Conservation (phyloP, 1,140 invertebrate species). For the Drosophila paulistorum region DNA sequence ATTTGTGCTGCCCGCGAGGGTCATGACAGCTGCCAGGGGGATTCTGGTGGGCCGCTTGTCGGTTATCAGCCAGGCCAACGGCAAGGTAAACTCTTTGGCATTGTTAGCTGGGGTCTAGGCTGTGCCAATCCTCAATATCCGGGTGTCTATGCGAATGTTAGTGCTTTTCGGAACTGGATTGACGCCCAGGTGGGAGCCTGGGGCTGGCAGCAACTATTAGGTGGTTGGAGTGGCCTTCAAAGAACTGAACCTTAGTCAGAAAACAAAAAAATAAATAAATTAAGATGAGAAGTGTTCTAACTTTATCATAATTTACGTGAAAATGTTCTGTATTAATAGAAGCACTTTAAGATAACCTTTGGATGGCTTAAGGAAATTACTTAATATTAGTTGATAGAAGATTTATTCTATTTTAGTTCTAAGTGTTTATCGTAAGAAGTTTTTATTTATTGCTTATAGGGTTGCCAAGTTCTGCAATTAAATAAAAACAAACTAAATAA, state of each 20-base stretch:
- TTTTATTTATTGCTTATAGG: too few species aligned
- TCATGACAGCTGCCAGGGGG: conserved; percentile 73
- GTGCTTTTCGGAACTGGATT: conserved; percentile 69
- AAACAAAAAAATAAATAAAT: background rate
- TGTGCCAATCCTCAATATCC: conserved; percentile 85
- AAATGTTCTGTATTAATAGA: too few species aligned
- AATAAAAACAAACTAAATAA: too few species aligned
- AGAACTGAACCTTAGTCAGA: background rate
- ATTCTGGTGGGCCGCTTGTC: conserved; percentile 75
- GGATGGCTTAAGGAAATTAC: too few species aligned
- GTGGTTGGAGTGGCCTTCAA: conserved; percentile 61
- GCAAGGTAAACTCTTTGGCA: conserved; percentile 83
- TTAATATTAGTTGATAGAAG: too few species aligned
- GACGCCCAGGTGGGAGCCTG: conserved; percentile 63
- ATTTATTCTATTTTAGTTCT: too few species aligned
- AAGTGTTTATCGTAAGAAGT: too few species aligned
- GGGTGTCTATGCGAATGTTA: conserved; percentile 83
- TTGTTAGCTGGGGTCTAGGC: conserved; percentile 83
- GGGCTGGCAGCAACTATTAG: conserved; percentile 57
- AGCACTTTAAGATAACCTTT: too few species aligned
- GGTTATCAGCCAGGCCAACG: conserved; percentile 54
- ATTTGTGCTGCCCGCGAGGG: conserved; percentile 69
- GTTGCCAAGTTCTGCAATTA: too few species aligned
- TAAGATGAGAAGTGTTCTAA: too few species aligned
- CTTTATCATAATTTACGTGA: too few species aligned